Evolutionary conservation across 2,888 invertebrate species (phyloP), one percentile per base, ranked within the genome.

Genomic region (Cheilosia scutellata): DNA sequence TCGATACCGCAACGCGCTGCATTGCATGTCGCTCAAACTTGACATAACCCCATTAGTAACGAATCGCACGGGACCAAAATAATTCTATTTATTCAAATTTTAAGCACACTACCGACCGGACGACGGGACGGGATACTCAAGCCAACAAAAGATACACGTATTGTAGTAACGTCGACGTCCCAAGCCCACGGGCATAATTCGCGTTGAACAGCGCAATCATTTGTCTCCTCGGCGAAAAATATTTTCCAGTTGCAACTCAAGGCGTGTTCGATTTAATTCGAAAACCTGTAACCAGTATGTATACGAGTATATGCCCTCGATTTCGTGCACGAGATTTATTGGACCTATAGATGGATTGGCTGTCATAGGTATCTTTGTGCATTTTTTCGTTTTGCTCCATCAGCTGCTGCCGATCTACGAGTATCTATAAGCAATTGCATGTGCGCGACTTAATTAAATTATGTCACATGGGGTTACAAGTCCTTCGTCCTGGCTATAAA

Each of bases 31-130:
- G 57, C 51, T 65, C 75, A 84, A 51, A 51, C 70, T 75, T 74
- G 70, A 84, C 83, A 80, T 84, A 84, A 84, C 83, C 83, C 83
- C 83, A 84, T 84, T 84, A 84, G 83, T 80, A 70, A 70, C 75
- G 74, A 57, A 74, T 72, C 74, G 58, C 63, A 63, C 68, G 40
- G 47, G 63, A 49, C 47, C 44, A 66, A 77, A 71, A 75, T 68
- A 63, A 78, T 78, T 78, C 74, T 57, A 51, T 84, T 70, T 84
- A 84, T 84, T 84, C 58, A 84, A 84, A 84, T 84, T 80, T 84
- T 72, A 49, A 68, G 55, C 68, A 63, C 57, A 11, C 49, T 44
- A 70, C 70, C 25, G 58, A 42, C 65, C 16, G 58, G 40, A 37
- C 63, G 20, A 20, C 20, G 20, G 2, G 20, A 70, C 71, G 44